Evolutionary conservation across 1,140 invertebrate genomes (phyloP), one percentile per base, ranked within the genome.

Genomic region (Acromyrmex echinatior): DNA sequence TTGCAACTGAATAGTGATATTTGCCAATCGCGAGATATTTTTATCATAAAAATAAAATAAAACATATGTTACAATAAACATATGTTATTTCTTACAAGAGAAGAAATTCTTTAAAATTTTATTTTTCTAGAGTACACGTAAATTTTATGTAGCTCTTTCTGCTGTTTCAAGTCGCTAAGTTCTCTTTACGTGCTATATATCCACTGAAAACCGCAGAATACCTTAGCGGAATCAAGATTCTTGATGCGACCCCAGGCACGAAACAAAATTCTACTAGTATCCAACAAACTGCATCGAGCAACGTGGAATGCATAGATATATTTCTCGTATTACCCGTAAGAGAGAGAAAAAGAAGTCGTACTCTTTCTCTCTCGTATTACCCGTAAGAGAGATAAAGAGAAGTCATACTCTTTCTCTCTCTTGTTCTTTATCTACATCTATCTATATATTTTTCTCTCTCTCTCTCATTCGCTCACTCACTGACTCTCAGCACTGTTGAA

Each of bases 171-270:
- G 60, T 62, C 39, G 21, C 80, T 74, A 16, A 74, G 25, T 39
- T 68, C 9, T 68, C 12, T 82, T 68, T 70, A 16, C 66, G 31
- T 68, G n/a, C 49, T 68, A 31, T 31, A 16, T 49, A 73, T 84
- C 25, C n/a, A n/a, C 18, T 53, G 78, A 51, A 74, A 84, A 74
- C 56, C 70, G 35, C 56, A 28, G 80, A 51, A 84, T 84, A 84
- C 56, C 18, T 84, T 28, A 62, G 39, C 9, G 56, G 56, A 84
- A 84, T 84, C 68, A 74, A 84, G 60, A 84, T 84, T 84, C 70
- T 84, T 58, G 25, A 62, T 62, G 56, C 56, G 45, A 84, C 25
- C 25, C 70, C 49, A 71, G 25, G 21, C 70, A 51, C 25, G 70
- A 76, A 84, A 84, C 56, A 63, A 84, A 84, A 84, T 84, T 84